Evolutionary conservation across 2,113 vertebrate species (phyloP).

Genomic region (Bubo scandiacus): DNA sequence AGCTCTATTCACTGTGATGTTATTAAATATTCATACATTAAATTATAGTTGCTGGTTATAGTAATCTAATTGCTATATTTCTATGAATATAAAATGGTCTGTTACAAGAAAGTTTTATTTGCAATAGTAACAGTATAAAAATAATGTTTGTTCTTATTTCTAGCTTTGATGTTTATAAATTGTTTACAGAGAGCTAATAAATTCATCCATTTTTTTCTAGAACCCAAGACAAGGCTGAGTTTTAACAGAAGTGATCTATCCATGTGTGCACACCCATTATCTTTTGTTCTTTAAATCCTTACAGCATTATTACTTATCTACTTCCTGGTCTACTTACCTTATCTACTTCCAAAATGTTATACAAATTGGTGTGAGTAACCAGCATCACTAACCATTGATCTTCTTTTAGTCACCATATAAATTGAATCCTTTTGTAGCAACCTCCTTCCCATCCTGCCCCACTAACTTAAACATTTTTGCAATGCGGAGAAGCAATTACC

Average conservation of each 20-base stretch:
- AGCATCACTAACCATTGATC: conserved; percentile 36
- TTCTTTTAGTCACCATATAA: conserved; percentile 40
- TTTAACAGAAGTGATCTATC: background rate
- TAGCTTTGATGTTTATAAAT: background rate
- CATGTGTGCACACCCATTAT: background rate
- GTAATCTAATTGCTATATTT: background rate
- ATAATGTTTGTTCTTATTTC: background rate
- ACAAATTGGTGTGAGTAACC: conserved; percentile 55
- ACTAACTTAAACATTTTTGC: conserved; percentile 17
- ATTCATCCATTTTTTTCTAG: background rate
- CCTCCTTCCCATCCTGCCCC: background rate
- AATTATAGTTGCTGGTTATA: conserved; percentile 1
- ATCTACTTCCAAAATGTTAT: conserved; percentile 26
- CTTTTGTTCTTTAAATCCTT: conserved; percentile 7
- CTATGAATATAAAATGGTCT: background rate
- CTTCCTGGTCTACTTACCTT: background rate
- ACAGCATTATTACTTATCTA: background rate
- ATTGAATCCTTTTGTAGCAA: conserved; percentile 43
- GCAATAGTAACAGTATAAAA: background rate
- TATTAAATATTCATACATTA: conserved; percentile 5
- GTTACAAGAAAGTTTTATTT: background rate
- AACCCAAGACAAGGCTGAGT: background rate
- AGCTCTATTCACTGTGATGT: background rate
- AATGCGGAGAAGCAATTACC: conserved; percentile 12
- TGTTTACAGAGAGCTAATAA: background rate